Conservation (phyloP, 2,888 invertebrate genomes). For the Lycocerus yunnanus region DNA sequence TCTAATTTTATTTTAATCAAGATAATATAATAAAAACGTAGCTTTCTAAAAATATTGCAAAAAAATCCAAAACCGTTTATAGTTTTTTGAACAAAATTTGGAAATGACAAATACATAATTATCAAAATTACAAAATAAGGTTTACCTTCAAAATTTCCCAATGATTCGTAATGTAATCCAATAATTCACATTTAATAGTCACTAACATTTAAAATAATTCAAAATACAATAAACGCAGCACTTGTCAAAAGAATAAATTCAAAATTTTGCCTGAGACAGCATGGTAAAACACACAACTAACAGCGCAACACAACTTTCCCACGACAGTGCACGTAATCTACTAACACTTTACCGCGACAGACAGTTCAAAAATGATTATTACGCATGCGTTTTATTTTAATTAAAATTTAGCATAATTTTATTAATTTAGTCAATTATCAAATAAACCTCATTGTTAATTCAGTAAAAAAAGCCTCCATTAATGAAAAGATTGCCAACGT, state of each 20-base stretch:
- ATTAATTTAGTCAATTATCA: neutral
- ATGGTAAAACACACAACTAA: conserved; percentile 8
- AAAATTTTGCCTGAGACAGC: conserved; percentile 4
- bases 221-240: neutral
- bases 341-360: conserved; percentile 5
- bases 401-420: neutral
- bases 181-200: neutral
- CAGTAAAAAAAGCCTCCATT: neutral
- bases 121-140: neutral
- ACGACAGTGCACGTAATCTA: conserved; percentile 5
- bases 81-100: neutral
- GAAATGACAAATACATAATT: neutral
- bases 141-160: neutral
- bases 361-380: conserved; percentile 4
- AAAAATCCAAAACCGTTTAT: no score
- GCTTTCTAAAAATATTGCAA: neutral
- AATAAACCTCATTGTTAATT: neutral
- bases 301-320: conserved; percentile 9
- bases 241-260: neutral
- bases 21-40: no score
- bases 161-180: neutral
- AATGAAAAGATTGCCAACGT: neutral
- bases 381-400: neutral
- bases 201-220: neutral
- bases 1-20: no score